These are phyloP conservation scores for Naja naja DNA, from an alignment of 2,113 vertebrate species.

Conservation along the genomic window DNA sequence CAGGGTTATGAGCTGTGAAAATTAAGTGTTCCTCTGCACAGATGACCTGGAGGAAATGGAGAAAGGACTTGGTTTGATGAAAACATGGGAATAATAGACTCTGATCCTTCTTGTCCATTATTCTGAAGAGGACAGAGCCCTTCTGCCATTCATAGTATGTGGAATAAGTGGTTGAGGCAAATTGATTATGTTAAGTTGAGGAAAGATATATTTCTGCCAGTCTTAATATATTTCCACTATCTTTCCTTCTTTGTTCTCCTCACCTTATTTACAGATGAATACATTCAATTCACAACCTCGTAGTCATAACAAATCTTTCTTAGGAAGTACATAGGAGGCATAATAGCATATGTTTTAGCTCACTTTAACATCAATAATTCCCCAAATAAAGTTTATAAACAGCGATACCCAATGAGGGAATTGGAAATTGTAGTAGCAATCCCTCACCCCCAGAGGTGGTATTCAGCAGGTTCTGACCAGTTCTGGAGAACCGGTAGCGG, in stretches of 20 bases:
- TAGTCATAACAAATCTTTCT: background rate
- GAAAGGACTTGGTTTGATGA: background rate
- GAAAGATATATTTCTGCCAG: background rate
- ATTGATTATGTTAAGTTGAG: background rate
- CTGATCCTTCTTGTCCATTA: background rate
- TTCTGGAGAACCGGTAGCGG: no score
- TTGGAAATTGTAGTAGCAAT: background rate
- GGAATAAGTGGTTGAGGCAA: background rate
- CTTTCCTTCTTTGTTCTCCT: background rate
- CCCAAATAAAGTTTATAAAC: background rate
- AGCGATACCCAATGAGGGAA: background rate
- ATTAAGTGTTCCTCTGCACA: constrained; percentile 1
- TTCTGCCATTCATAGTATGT: background rate
- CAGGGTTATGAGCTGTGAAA: background rate
- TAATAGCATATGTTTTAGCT: background rate
- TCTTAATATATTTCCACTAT: background rate
- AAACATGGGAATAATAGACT: background rate
- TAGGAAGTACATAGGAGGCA: background rate
- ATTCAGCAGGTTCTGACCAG: no score
- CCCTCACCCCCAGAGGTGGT: background rate
- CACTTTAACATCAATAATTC: background rate
- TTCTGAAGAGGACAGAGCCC: background rate
- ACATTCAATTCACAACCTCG: background rate
- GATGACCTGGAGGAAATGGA: background rate
- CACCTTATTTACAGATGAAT: background rate